These are phyloP conservation scores for Emmelina monodactyla DNA, from an alignment of 2,888 invertebrate species.

Conservation along the genomic window DNA sequence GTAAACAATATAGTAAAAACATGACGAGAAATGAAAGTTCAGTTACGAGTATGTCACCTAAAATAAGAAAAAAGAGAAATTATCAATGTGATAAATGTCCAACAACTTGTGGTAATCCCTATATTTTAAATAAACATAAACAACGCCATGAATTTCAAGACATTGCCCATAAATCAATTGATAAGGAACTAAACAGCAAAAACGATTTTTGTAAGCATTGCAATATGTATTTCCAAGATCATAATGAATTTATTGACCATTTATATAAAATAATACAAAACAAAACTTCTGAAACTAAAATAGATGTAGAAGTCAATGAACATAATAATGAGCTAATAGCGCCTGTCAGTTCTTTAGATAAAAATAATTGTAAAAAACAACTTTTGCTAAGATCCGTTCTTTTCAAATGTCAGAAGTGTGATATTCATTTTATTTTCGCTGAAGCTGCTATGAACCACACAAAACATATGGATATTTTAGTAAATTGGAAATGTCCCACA, in stretches of 20 bases:
- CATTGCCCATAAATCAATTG: not conserved
- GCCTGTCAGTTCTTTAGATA: conserved; percentile 24
- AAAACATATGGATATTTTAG: conserved; percentile 27
- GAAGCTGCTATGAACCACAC: conserved; percentile 27
- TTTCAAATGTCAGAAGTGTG: conserved; percentile 38
- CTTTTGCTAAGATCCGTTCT: conserved; percentile 24
- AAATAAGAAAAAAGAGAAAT: no score
- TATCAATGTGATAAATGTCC: no score
- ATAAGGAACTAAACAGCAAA: conserved; percentile 6
- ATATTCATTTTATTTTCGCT: conserved; percentile 33
- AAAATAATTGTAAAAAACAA: conserved; percentile 16
- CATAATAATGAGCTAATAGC: conserved; percentile 9
- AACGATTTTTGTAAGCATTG: conserved; percentile 52
- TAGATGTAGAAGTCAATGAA: conserved; percentile 5
- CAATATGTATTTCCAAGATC: conserved; percentile 25
- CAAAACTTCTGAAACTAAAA: conserved; percentile 14
- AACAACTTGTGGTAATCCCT: no score
- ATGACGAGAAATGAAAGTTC: no score
- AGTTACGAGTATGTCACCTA: no score
- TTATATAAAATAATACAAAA: conserved; percentile 33
- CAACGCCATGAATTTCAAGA: not conserved
- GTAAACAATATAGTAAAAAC: no score
- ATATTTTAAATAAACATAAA: conserved; percentile 23
- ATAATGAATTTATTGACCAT: conserved; percentile 35
- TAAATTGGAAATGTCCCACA: conserved; percentile 33